Conservation (phyloP, 2,797 vertebrate genomes). For the Falco columbarius region DNA sequence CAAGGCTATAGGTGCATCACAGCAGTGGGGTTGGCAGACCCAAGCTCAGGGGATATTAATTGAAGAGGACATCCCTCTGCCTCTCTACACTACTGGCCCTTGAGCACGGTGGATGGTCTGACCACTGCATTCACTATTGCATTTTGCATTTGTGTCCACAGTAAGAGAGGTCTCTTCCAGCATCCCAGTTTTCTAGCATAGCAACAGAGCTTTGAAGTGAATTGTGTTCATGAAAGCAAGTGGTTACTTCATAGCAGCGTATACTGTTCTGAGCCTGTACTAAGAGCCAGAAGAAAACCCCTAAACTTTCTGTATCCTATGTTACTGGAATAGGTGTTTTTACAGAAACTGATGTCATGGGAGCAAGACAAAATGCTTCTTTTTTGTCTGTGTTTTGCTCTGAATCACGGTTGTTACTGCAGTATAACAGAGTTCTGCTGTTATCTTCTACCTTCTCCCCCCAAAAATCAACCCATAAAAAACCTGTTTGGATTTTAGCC, state of each 20-base stretch:
- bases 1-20: neutral
- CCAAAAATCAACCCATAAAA: constrained; percentile 17
- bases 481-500: constrained; percentile 73
- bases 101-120: neutral
- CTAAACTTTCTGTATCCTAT: neutral
- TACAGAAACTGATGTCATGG: neutral
- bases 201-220: neutral
- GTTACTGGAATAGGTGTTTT: neutral
- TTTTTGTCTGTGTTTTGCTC: neutral
- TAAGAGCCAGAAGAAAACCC: neutral
- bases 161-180: neutral
- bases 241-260: neutral
- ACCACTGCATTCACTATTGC: neutral
- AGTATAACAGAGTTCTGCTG: constrained; percentile 19
- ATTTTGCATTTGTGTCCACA: neutral
- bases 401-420: neutral
- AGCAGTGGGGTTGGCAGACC: neutral
- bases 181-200: neutral
- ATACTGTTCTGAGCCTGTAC: neutral
- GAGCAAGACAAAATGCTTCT: constrained; percentile 11
- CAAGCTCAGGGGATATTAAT: neutral
- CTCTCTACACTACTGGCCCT: neutral
- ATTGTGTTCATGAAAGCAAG: neutral
- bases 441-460: constrained; percentile 8
- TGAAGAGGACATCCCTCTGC: neutral